Conservation (phyloP, 2,888 invertebrate genomes). For the Mimachlamys varia region DNA sequence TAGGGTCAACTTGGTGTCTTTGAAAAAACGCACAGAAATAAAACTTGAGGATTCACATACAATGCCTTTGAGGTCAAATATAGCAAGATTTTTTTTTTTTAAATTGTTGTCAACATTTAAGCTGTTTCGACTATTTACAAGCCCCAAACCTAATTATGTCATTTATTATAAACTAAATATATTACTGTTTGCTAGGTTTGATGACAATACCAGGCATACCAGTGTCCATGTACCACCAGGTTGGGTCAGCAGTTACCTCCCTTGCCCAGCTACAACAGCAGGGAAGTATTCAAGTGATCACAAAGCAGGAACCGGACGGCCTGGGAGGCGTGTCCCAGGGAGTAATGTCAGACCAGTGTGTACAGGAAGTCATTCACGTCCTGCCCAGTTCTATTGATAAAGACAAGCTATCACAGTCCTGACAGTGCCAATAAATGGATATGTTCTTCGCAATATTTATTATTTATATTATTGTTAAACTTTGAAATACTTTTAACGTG, state of each 20-base stretch:
- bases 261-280: slow-evolving; percentile 44
- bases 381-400: neutral
- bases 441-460: slow-evolving; percentile 3
- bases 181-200: neutral
- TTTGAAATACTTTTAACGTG: neutral
- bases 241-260: slow-evolving; percentile 39
- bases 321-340: neutral
- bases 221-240: slow-evolving; percentile 93
- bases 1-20: too few species aligned
- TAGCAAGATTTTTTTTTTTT: too few species aligned
- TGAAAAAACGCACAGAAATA: too few species aligned
- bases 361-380: neutral
- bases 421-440: neutral
- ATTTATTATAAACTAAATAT: neutral
- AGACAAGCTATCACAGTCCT: neutral
- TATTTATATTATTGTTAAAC: neutral
- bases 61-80: too few species aligned
- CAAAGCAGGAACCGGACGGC: slow-evolving; percentile 44
- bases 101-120: too few species aligned
- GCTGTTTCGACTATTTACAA: too few species aligned
- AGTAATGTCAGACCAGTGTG: neutral
- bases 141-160: too few species aligned
- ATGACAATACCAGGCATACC: slow-evolving; percentile 85
- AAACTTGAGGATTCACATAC: too few species aligned
- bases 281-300: slow-evolving; percentile 46